Evolutionary conservation across 2,888 invertebrate species (phyloP).

Genomic region (Scelioninae gen. 2): DNA sequence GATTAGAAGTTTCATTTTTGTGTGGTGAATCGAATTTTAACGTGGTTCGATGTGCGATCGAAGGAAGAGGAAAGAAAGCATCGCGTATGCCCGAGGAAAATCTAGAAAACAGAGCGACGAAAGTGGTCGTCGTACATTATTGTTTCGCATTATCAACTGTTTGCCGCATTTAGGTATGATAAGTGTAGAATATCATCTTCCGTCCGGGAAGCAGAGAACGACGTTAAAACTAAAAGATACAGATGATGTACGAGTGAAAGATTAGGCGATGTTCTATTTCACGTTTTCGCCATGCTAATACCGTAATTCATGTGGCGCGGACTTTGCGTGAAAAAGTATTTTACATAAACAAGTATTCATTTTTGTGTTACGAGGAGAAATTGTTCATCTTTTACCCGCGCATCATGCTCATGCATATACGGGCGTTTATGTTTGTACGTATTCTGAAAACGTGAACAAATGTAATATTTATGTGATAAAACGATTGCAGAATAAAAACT

Average conservation of each 20-base stretch:
- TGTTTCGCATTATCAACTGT: slow-evolving; percentile 32
- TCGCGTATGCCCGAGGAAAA: not conserved
- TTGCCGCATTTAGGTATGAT: slow-evolving; percentile 42
- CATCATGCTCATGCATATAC: slow-evolving; percentile 23
- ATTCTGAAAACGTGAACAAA: slow-evolving; percentile 27
- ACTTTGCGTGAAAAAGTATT: slow-evolving; percentile 2
- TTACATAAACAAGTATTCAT: slow-evolving; percentile 7
- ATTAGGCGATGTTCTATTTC: slow-evolving; percentile 38
- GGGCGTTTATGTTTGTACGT: slow-evolving; percentile 37
- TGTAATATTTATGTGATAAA: slow-evolving; percentile 41
- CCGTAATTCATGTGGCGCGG: slow-evolving; percentile 3
- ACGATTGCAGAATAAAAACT: slow-evolving; percentile 39
- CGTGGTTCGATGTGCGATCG: slow-evolving; percentile 41
- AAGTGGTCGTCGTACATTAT: slow-evolving; percentile 19
- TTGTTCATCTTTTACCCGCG: slow-evolving; percentile 42
- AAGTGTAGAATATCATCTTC: slow-evolving; percentile 54
- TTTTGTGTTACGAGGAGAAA: slow-evolving; percentile 8
- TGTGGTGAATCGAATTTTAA: slow-evolving; percentile 20
- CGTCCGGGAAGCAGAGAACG: slow-evolving; percentile 53
- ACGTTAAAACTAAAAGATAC: slow-evolving; percentile 45
- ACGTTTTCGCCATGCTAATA: slow-evolving; percentile 7
- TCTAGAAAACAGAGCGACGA: slow-evolving; percentile 2
- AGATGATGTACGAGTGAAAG: slow-evolving; percentile 48
- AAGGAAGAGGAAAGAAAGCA: slow-evolving; percentile 22
- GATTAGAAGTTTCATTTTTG: not conserved